Percentiles rank a stretch among this genome's conserved stretches.
Evolutionary conservation across 2,113 vertebrate genomes (phyloP).

Genomic region (Neodon shergylaensis): DNA sequence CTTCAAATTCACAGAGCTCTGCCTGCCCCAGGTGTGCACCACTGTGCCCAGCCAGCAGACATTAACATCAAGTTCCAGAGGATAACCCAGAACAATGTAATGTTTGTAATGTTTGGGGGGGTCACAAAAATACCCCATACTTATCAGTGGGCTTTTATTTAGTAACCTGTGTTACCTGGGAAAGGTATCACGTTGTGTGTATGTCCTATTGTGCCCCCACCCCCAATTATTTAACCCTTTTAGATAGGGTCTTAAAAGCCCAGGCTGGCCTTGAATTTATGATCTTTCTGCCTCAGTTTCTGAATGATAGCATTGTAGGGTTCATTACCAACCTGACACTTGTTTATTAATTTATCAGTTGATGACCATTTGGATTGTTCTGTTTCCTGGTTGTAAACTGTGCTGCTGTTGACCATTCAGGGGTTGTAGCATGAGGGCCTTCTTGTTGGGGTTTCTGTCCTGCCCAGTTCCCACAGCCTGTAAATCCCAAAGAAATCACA

Average conservation of each 20-base stretch:
- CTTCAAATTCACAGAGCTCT: neutral
- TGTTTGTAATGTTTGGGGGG: neutral
- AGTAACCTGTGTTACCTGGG: neutral
- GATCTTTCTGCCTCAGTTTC: neutral
- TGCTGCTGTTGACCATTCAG: no score
- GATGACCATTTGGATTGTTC: neutral
- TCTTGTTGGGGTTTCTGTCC: no score
- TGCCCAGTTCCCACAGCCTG: no score
- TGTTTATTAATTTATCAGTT: neutral
- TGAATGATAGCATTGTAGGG: neutral
- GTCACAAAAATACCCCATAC: neutral
- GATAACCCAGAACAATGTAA: neutral
- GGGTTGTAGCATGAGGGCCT: no score
- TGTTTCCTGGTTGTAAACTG: neutral
- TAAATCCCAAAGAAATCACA: no score
- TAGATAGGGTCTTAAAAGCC: neutral
- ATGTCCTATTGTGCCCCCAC: neutral
- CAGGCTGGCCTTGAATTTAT: neutral
- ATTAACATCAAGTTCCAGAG: neutral
- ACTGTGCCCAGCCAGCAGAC: neutral
- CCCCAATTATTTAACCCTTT: no score
- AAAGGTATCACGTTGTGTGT: neutral
- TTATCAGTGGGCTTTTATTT: neutral
- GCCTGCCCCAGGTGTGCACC: no score
- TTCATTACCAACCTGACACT: neutral